phyloP scores from a whole-genome alignment of 2,113 vertebrate genomes.

The Oenanthe oenanthe region DNA sequence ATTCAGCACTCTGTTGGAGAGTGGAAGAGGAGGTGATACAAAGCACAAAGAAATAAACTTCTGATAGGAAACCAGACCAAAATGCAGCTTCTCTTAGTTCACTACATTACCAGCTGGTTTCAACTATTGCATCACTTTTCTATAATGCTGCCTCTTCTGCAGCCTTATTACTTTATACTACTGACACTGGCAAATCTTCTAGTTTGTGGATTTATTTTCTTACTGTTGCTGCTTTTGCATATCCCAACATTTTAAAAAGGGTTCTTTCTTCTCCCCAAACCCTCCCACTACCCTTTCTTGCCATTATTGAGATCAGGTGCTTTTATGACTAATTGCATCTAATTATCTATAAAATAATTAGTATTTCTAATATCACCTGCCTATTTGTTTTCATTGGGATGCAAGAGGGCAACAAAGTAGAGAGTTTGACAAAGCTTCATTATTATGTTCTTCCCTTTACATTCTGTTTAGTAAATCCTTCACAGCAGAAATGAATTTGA shows the following conservation, averaged over 20 bases:
- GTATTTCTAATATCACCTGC: slow-evolving; percentile 73
- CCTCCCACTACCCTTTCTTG: not conserved
- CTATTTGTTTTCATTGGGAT: slow-evolving; percentile 64
- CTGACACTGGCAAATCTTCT: not conserved
- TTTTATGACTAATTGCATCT: slow-evolving; percentile 55
- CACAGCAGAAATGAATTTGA: slow-evolving; percentile 13
- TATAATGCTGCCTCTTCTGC: not conserved
- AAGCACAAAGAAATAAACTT: not conserved
- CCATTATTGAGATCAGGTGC: slow-evolving; percentile 60
- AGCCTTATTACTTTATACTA: not conserved
- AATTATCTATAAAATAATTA: slow-evolving; percentile 76
- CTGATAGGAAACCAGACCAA: not conserved
- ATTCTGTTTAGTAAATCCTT: slow-evolving; percentile 53
- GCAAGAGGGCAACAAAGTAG: slow-evolving; percentile 66
- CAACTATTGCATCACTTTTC: not conserved
- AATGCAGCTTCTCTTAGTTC: not conserved
- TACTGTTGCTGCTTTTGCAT: not conserved
- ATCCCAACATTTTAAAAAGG: slow-evolving; percentile 22
- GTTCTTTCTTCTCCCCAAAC: not conserved
- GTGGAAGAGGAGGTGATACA: not conserved
- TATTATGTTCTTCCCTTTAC: slow-evolving; percentile 45
- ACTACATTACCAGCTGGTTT: not conserved
- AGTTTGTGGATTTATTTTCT: not conserved
- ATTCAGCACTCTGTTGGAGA: not conserved
- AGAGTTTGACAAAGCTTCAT: slow-evolving; percentile 66